A percentile compares a stretch with the other conserved stretches of the same genome.
Conservation (phyloP, 2,888 invertebrate species). For the Lochmaea crataegi region DNA sequence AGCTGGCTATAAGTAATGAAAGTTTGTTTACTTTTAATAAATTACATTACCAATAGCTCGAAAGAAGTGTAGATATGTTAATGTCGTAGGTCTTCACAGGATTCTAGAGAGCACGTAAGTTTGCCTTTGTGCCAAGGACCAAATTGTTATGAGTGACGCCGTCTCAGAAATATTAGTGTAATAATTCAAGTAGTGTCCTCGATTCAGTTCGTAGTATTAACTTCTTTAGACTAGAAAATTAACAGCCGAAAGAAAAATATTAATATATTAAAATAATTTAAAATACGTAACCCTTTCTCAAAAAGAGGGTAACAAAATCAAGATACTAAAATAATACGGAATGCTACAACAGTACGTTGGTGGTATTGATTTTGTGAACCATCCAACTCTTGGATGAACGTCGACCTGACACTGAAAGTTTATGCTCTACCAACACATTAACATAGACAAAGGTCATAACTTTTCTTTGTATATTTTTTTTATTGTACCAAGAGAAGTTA, state of each 20-base stretch:
- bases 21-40: too few species aligned
- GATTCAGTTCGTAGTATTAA: too few species aligned
- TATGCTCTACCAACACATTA: slow-evolving; percentile 48
- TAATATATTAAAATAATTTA: not conserved
- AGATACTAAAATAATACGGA: slow-evolving; percentile 18
- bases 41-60: too few species aligned
- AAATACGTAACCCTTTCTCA: slow-evolving; percentile 21
- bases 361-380: slow-evolving; percentile 45
- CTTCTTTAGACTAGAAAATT: too few species aligned
- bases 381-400: slow-evolving; percentile 33
- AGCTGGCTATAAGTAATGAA: too few species aligned
- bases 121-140: too few species aligned
- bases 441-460: slow-evolving; percentile 50
- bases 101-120: too few species aligned
- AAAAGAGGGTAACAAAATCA: not conserved
- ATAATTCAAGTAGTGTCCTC: too few species aligned
- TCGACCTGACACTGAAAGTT: slow-evolving; percentile 41
- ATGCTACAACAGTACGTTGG: slow-evolving; percentile 17
- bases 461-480: slow-evolving; percentile 36
- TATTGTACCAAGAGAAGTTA: not conserved
- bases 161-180: too few species aligned
- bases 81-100: too few species aligned
- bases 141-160: too few species aligned
- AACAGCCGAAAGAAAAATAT: not conserved
- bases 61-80: too few species aligned